A percentile compares a stretch with the other conserved stretches of the same genome.
Evolutionary conservation across 2,888 invertebrate species (phyloP).

Genomic region (Zonitis immaculata): DNA sequence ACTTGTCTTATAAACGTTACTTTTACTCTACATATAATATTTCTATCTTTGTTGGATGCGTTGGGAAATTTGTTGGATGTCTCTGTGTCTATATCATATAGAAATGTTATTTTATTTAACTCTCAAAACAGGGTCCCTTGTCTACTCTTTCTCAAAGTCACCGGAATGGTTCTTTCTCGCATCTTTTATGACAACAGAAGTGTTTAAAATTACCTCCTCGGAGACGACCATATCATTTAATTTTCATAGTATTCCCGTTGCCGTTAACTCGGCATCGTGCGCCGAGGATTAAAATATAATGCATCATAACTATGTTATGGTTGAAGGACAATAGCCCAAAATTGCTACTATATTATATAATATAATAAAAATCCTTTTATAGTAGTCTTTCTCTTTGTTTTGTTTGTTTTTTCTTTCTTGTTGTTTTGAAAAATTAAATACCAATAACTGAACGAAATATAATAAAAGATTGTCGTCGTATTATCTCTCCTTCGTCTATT

Average conservation of each 20-base stretch:
- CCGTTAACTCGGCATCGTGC: conserved; percentile 34
- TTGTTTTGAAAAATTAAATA: too few relatives aligned
- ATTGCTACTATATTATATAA: too few relatives aligned
- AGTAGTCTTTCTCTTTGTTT: too few relatives aligned
- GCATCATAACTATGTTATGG: conserved; percentile 45
- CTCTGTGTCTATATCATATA: too few relatives aligned
- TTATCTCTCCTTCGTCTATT: too few relatives aligned
- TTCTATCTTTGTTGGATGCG: conserved; percentile 22
- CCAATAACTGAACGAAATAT: too few relatives aligned
- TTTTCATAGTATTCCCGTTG: conserved; percentile 44
- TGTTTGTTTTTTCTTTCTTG: too few relatives aligned
- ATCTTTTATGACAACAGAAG: conserved; percentile 49
- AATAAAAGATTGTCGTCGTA: too few relatives aligned
- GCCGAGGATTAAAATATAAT: conserved; percentile 45
- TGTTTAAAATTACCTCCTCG: conserved; percentile 49
- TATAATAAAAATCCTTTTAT: too few relatives aligned
- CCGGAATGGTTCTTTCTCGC: conserved; percentile 45
- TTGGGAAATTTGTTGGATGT: conserved; percentile 30
- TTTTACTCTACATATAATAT: too few relatives aligned
- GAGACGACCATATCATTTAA: conserved; percentile 49
- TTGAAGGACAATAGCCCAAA: conserved; percentile 35
- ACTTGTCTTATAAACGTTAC: conserved; percentile 38
- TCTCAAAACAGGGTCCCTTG: conserved; percentile 44
- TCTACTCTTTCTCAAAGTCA: conserved; percentile 48
- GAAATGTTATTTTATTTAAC: conserved; percentile 49